Conservation (phyloP, 2,113 vertebrate species). For the Pachyramphus minor region DNA sequence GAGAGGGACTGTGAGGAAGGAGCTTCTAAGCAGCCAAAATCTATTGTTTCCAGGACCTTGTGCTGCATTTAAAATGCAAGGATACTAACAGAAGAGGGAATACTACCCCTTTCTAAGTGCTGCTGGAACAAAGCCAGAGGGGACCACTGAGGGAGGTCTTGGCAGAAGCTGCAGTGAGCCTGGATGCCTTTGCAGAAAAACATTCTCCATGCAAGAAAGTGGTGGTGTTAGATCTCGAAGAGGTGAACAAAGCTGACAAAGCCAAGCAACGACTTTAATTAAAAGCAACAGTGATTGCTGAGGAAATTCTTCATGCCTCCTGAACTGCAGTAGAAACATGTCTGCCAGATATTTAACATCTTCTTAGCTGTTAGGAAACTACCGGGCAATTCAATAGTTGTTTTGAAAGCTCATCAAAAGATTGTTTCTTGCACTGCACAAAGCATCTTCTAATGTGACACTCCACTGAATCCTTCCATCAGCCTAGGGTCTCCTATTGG, state of each 20-base stretch:
- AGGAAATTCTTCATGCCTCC: background rate
- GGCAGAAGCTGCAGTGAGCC: background rate
- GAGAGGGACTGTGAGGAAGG: background rate
- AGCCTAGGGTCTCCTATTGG: background rate
- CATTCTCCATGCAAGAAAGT: background rate
- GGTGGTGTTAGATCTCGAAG: background rate
- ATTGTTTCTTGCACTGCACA: fast-evolving
- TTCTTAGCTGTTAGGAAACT: background rate
- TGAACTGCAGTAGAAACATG: background rate
- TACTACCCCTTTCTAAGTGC: background rate
- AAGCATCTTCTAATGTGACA: background rate
- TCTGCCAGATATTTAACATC: background rate
- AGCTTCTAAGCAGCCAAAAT: background rate
- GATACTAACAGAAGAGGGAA: background rate
- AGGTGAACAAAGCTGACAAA: background rate
- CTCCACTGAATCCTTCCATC: background rate
- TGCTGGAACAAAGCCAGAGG: background rate
- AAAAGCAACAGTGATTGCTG: background rate
- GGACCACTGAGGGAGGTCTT: background rate
- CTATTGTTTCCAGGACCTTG: background rate
- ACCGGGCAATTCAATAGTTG: background rate
- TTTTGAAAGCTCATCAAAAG: background rate
- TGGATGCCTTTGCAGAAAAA: background rate
- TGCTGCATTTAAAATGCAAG: background rate
- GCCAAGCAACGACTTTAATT: background rate